Conservation (phyloP, 2,797 vertebrate species). For the Huso huso region DNA sequence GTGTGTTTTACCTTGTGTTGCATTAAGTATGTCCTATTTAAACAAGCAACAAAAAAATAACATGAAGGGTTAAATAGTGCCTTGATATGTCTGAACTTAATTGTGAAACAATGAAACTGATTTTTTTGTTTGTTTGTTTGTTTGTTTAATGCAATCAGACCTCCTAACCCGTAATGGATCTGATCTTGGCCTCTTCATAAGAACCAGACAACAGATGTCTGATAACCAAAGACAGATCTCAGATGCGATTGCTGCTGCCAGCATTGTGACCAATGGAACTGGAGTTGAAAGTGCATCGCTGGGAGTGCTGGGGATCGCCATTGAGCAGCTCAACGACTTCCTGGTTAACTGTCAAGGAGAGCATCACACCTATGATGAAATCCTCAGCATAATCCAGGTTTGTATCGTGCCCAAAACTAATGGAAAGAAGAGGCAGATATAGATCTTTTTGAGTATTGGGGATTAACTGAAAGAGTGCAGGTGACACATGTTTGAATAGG, state of each 20-base stretch:
- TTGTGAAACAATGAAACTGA: no score
- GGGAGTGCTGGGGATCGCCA: slow-evolving; percentile 81
- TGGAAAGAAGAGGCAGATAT: no score
- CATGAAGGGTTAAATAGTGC: no score
- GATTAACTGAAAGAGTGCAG: no score
- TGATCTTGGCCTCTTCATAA: slow-evolving; percentile 89
- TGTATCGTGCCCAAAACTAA: slow-evolving; percentile 5
- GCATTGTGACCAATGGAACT: slow-evolving; percentile 91
- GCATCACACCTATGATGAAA: slow-evolving; percentile 87
- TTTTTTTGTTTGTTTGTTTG: no score
- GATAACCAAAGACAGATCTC: slow-evolving; percentile 98
- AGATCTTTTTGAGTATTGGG: no score
- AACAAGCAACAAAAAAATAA: no score
- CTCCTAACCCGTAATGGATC: slow-evolving; percentile 91
- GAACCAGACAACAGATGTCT: slow-evolving; percentile 85
- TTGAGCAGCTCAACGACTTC: slow-evolving; percentile 91
- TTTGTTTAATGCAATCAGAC: slow-evolving; percentile 51
- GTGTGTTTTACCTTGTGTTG: no score
- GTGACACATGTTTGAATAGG: no score
- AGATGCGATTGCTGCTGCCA: slow-evolving; percentile 92
- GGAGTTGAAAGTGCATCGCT: slow-evolving; percentile 87
- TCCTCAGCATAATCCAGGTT: slow-evolving; percentile 95
- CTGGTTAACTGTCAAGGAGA: slow-evolving; percentile 92
- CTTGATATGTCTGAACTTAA: no score
- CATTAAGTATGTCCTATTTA: no score